Base-by-base conservation (phyloP, 2,113 vertebrate genomes). In the Laticauda colubrina region DNA sequence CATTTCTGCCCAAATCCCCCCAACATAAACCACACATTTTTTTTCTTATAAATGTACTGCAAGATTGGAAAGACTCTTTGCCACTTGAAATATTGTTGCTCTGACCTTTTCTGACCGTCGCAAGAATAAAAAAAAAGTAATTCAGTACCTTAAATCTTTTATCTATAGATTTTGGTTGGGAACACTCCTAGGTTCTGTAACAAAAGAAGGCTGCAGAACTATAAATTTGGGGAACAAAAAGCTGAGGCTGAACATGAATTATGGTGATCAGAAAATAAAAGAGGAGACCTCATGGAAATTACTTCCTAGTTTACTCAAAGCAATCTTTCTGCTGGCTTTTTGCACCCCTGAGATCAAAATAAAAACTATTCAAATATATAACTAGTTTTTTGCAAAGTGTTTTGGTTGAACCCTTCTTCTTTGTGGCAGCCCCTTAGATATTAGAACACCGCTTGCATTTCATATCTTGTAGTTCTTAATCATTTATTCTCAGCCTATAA, bases 161-260 rank as follows among this genome's bases (percentile, higher is more conserved):
- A 43, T 91, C 95, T 94, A 51, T 57, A 91, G 14, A 94, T 39
- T 24, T 39, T 53, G 26, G 45, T 95, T 95, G 15, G 39, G 56
- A 75, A 94, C 93, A 24, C 11, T 91, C 34, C 1, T 5, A 85
- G 24, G 0, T 7, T 55, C 53, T 89, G 94, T 93, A 29, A 6
- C 88, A 59, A 3, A 9, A 91, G 85, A 89, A 55, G 91, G 45
- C 39, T 75, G 24, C 26, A 24, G 43, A 45, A 39, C 9, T 75
- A 45, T 93, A 95, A 95, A 94, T 95, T 94, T 94, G 93, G 23
- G 87, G 51, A 94, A 11, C 3, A 94, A 93, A 93, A 61, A 34
- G 2, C 57, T 75, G 45, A 54, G 61, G 56, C 54, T 54, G 45
- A 85, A 75, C 85, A 75, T 91, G 48, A 95, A 94, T 95, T 94